Conservation (phyloP, 2,888 invertebrate genomes). For the Neria commutata region DNA sequence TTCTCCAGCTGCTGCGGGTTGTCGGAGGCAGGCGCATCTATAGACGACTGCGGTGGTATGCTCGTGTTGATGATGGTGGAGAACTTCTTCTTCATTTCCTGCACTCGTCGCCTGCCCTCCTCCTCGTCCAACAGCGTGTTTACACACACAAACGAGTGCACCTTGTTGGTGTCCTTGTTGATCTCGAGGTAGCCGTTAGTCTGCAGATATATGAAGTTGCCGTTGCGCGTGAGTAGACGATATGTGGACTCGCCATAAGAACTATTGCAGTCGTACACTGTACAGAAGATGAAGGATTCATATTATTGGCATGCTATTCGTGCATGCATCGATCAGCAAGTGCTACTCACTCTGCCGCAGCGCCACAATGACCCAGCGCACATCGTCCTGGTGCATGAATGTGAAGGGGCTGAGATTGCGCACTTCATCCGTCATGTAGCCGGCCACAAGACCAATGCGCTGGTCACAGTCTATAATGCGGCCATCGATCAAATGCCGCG, state of each 20-base stretch:
- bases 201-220: slow-evolving; percentile 83
- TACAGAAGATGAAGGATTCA: slow-evolving; percentile 35
- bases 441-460: slow-evolving; percentile 85
- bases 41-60: slow-evolving; percentile 56
- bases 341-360: slow-evolving; percentile 53
- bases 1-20: slow-evolving; percentile 74
- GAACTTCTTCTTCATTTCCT: slow-evolving; percentile 81
- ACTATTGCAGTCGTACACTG: slow-evolving; percentile 84
- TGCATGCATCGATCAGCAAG: too few species aligned
- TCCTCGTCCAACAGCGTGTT: slow-evolving; percentile 78
- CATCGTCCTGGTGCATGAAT: slow-evolving; percentile 89
- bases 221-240: slow-evolving; percentile 78
- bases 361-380: slow-evolving; percentile 86
- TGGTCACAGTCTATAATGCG: slow-evolving; percentile 90
- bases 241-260: slow-evolving; percentile 88
- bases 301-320: slow-evolving; percentile 16
- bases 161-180: slow-evolving; percentile 75
- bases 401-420: slow-evolving; percentile 86
- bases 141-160: slow-evolving; percentile 85
- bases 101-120: slow-evolving; percentile 74
- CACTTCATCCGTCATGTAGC: slow-evolving; percentile 88
- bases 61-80: slow-evolving; percentile 71
- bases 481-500: slow-evolving; percentile 87
- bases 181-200: slow-evolving; percentile 85
- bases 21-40: slow-evolving; percentile 67